Evolutionary conservation across 2,888 invertebrate genomes (phyloP).

Genomic region (Drosophila mimetica): DNA sequence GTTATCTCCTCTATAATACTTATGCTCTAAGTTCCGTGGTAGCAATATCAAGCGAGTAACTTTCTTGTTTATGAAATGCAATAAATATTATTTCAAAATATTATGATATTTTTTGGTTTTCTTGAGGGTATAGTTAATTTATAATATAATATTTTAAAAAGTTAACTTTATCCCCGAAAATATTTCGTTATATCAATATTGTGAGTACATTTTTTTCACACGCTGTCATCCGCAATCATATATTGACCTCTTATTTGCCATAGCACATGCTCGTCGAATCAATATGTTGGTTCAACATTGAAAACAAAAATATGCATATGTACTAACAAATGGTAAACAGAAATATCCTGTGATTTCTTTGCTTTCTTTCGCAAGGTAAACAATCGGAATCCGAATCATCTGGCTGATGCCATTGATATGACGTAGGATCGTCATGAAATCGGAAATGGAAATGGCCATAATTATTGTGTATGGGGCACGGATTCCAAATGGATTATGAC

Average conservation of each 20-base stretch:
- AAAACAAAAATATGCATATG: neutral
- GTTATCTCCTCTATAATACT: conserved; percentile 1
- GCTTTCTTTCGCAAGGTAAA: conserved; percentile 10
- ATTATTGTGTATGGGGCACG: conserved; percentile 4
- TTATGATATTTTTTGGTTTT: neutral
- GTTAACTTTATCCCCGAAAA: no score
- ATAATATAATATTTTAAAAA: no score
- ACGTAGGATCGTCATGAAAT: conserved; percentile 23
- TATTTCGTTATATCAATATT: no score
- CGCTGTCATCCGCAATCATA: neutral
- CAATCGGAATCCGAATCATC: conserved; percentile 18
- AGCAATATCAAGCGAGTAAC: conserved; percentile 30
- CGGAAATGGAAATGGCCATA: conserved; percentile 4
- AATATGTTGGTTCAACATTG: neutral
- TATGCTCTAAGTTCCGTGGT: conserved; percentile 4
- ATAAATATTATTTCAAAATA: conserved; percentile 25
- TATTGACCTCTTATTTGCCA: neutral
- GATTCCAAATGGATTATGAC: conserved; percentile 1
- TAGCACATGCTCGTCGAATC: conserved; percentile 2
- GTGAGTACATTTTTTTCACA: neutral
- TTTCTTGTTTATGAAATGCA: conserved; percentile 33
- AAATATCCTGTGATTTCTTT: conserved; percentile 30
- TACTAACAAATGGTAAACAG: conserved; percentile 27
- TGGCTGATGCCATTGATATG: conserved; percentile 34
- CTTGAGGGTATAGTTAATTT: no score